phyloP scores from a whole-genome alignment of 1,140 invertebrate genomes.

The Pararge aegeria region DNA sequence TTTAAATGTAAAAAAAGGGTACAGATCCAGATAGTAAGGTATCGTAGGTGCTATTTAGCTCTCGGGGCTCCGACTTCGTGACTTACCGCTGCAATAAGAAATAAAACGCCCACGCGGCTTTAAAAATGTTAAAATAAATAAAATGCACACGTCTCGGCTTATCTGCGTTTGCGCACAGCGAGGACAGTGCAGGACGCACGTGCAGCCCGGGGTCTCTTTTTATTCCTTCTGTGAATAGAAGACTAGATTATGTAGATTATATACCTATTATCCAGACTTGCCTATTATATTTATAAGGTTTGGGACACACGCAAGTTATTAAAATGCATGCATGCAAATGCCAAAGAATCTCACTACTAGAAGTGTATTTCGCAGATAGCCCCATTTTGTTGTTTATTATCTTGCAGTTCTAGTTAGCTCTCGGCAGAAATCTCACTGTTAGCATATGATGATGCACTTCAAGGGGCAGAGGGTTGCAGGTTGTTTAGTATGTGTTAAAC shows the following conservation, averaged over 20 bases:
- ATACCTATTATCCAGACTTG: neutral
- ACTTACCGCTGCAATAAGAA: conserved; percentile 73
- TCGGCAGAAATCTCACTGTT: too few species aligned
- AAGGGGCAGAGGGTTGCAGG: too few species aligned
- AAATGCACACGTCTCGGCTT: conserved; percentile 73
- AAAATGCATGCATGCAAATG: neutral
- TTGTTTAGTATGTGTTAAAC: too few species aligned
- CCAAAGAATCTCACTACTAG: too few species aligned
- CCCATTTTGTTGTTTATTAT: too few species aligned
- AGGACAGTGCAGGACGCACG: conserved; percentile 53
- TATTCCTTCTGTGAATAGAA: conserved; percentile 21
- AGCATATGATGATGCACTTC: too few species aligned
- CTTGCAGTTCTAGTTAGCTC: too few species aligned
- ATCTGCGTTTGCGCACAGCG: conserved; percentile 63
- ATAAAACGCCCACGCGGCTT: conserved; percentile 56
- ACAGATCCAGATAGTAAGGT: conserved; percentile 40
- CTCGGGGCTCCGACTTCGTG: conserved; percentile 73
- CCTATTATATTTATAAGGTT: neutral
- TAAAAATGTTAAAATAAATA: conserved; percentile 80
- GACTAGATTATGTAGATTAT: conserved; percentile 30
- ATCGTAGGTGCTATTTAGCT: conserved; percentile 74
- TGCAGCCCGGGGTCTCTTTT: conserved; percentile 32
- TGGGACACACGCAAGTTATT: neutral
- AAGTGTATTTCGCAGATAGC: too few species aligned
- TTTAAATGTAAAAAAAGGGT: conserved; percentile 47